Evolutionary conservation across 1,140 invertebrate genomes (phyloP), one percentile per base, ranked within the genome.

Genomic region (Drosophila prosaltans): DNA sequence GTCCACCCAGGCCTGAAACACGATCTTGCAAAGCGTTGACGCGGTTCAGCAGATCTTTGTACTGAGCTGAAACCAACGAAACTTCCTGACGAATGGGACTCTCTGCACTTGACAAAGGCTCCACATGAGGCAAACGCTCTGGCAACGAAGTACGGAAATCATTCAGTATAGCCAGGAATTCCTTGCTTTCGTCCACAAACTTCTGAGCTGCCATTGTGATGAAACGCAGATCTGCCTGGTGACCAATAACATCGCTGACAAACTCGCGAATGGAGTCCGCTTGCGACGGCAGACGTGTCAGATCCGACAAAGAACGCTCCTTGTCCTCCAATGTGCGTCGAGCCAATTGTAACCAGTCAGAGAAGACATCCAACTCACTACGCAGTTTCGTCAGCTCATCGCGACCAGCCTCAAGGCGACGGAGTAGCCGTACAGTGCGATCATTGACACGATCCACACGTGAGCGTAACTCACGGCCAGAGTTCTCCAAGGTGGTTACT

Each of bases 171-270:
- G 94, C 94, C 2, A 98, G 93, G 92, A 97, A 98, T 74, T 98
- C 97, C 94, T 97, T 98, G 84, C 97, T 97, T 92, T 98, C 97
- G 83, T 98, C 97, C 41, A 98, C 95, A 92, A 98, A 99, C 92
- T 98, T 98, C 93, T 98, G 97, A 0, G 97, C 97, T 0, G 97
- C 95, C 96, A 99, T 98, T 1, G 97, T 98, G 66, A 98, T 97
- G 91, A 98, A 99, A 28, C 98, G 94, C 1, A 98, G 93, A 93
- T 99, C 98, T 1, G 97, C 98, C 92, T 98, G 97, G 89, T 98
- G 98, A 2, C 97, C 96, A 79, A 98, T 98, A 0, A 99, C 97
- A 92, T 99, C 98, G 65, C 95, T 96, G n/a, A 97, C 95, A 92
- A 99, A 98, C 72, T 97, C 96, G 40, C 96, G 94, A 2, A 96